Evolutionary conservation across 2,797 vertebrate species (phyloP).

Genomic region (Notamacropus eugenii): DNA sequence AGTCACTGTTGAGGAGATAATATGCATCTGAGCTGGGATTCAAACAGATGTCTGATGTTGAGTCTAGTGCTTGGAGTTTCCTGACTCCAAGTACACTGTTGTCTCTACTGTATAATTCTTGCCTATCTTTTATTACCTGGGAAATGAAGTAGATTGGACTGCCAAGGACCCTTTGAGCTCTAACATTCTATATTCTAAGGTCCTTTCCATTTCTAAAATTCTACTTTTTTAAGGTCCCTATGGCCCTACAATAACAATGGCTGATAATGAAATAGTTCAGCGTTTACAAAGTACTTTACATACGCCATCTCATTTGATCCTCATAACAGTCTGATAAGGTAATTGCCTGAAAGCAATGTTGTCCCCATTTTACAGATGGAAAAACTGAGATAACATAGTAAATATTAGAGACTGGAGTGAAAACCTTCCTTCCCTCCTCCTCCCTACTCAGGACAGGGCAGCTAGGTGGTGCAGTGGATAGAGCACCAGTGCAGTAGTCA

Average conservation of each 20-base stretch:
- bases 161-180: not conserved
- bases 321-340: not conserved
- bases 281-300: not conserved
- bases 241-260: not conserved
- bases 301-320: not conserved
- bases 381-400: not conserved
- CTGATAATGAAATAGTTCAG: not conserved
- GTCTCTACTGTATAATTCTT: not conserved
- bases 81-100: not conserved
- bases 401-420: not conserved
- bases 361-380: not conserved
- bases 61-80: not conserved
- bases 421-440: not conserved
- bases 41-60: not conserved
- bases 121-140: not conserved
- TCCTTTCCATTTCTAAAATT: not conserved
- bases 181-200: not conserved
- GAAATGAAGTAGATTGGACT: not conserved
- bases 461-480: too few relatives aligned
- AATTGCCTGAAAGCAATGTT: not conserved
- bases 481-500: too few relatives aligned
- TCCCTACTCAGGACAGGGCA: too few relatives aligned
- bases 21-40: not conserved
- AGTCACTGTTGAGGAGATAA: not conserved
- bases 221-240: not conserved